Evolutionary conservation across 2,888 invertebrate species (phyloP).

Genomic region (Ferdinandea cuprea): DNA sequence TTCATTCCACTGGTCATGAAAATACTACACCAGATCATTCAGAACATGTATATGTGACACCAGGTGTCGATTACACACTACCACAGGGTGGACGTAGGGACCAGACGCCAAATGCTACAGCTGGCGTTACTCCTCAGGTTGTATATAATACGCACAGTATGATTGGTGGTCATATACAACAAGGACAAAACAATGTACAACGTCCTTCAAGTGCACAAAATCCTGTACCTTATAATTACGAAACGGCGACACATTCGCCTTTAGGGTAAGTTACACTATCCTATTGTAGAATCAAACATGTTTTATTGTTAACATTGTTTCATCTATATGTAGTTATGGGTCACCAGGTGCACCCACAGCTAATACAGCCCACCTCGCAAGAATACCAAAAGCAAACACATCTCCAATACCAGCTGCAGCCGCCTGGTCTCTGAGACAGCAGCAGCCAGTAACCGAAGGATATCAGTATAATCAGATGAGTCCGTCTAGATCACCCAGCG

Average conservation of each 20-base stretch:
- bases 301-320: no score
- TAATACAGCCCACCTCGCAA: slow-evolving; percentile 85
- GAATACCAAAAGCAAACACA: slow-evolving; percentile 87
- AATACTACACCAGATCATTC: slow-evolving; percentile 80
- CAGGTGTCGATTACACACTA: slow-evolving; percentile 89
- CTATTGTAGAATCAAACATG: background rate
- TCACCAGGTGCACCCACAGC: slow-evolving; percentile 87
- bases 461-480: slow-evolving; percentile 89
- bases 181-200: slow-evolving; percentile 84
- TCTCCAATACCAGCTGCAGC: slow-evolving; percentile 87
- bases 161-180: slow-evolving; percentile 83
- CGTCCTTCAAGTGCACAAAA: slow-evolving; percentile 89
- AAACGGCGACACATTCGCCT: slow-evolving; percentile 90
- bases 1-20: slow-evolving; percentile 79
- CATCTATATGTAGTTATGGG: slow-evolving; percentile 79
- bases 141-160: slow-evolving; percentile 80
- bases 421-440: slow-evolving; percentile 80
- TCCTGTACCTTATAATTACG: slow-evolving; percentile 88
- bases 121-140: slow-evolving; percentile 77
- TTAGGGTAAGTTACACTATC: slow-evolving; percentile 78
- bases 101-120: slow-evolving; percentile 79
- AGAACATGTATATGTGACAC: slow-evolving; percentile 81
- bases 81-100: slow-evolving; percentile 84
- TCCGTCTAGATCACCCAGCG: slow-evolving; percentile 92
- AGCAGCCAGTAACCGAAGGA: slow-evolving; percentile 88